A percentile compares a stretch with the other conserved stretches of the same genome.
phyloP scores from a whole-genome alignment of 2,113 vertebrate species.

The Gnathonemus echidnorhynchus region DNA sequence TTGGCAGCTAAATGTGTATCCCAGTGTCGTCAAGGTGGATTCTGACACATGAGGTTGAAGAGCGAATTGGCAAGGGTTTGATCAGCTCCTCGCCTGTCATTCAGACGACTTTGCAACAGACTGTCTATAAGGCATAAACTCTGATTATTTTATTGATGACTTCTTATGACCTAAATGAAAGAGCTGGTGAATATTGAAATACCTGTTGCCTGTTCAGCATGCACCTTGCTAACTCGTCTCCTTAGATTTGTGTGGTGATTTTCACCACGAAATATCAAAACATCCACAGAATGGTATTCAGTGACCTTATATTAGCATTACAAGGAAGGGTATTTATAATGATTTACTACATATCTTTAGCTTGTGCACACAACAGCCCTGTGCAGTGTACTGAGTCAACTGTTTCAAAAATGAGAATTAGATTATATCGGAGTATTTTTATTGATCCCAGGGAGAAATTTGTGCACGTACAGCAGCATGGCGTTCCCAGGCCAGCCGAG shows the following conservation, averaged over 20 bases:
- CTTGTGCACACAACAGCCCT: neutral
- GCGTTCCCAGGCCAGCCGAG: no score
- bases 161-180: neutral
- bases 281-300: neutral
- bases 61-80: neutral
- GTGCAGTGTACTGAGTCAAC: neutral
- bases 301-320: neutral
- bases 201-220: neutral
- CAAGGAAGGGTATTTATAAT: neutral
- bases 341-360: neutral
- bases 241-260: neutral
- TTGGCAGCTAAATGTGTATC: neutral
- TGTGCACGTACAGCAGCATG: neutral
- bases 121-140: neutral
- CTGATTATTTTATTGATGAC: neutral
- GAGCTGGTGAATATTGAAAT: neutral
- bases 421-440: neutral
- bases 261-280: neutral
- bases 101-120: neutral
- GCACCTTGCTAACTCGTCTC: neutral
- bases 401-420: neutral
- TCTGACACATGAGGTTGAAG: slow-evolving; percentile 1
- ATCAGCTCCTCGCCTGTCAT: neutral
- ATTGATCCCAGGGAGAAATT: neutral
- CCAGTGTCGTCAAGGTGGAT: neutral